Base-by-base conservation (phyloP, 2,888 invertebrate genomes). In the Artemia sp. region DNA sequence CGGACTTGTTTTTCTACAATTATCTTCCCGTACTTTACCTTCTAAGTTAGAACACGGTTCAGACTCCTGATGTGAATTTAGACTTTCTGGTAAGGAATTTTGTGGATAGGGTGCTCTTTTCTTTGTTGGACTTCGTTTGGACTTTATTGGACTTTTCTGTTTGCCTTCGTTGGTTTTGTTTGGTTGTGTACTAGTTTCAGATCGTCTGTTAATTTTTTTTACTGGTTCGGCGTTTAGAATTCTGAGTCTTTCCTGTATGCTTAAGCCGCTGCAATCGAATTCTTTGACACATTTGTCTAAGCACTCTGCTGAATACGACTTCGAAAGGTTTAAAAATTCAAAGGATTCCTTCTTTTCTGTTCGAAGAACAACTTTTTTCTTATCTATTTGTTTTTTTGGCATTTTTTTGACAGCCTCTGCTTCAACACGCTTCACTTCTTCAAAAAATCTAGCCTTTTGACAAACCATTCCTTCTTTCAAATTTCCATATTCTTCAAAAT, bases 201-300 rank as follows among this genome's bases (percentile, higher is more conserved):
- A 58, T 24, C 64, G 64, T 24, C 24, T 8, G 64, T 19, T 24
- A 24, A 58, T 11, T n/a, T 9, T 10, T 58, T 58, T 58, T 58
- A 24, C 64, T 58, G 64, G 64, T 10, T 58, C 64, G 64, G 64
- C 64, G n/a, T 58, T 58, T 24, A 58, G 64, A 19, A 58, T 58
- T 24, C 24, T 9, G 2, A 58, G 64, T 58, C 64, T n/a, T 58
- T 58, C 64, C 24, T 58, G n/a, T n/a, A 58, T 58, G 64, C 64
- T 58, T 24, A 58, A 24, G 24, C 64, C 64, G 64, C 14, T 58
- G 64, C 64, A 58, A 11, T 58, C 64, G 2, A 58, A 58, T 8
- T 58, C 24, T 58, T n/a, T 8, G n/a, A 19, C 64, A 58, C 14
- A 58, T 58, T 10, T 24, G 24, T 58, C 2, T 9, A 24, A 10